Conservation (phyloP, 2,888 invertebrate species). For the Sclerodermus sp. region DNA sequence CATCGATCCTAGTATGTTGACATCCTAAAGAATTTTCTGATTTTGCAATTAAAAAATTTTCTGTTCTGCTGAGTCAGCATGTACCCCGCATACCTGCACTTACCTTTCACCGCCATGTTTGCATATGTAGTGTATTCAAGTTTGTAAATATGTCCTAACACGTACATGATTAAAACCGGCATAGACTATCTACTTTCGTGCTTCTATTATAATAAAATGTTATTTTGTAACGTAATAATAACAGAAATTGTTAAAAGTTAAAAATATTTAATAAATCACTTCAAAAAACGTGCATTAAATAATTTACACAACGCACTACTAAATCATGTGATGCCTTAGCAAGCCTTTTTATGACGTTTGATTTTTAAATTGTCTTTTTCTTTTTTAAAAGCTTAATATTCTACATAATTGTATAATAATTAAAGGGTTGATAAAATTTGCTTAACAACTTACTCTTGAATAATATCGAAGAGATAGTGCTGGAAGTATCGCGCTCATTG, state of each 20-base stretch:
- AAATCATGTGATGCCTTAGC: not conserved
- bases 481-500: constrained; percentile 19
- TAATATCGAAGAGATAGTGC: constrained; percentile 27
- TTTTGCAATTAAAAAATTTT: not conserved
- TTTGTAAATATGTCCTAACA: no score
- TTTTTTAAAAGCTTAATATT: no score
- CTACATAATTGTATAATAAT: no score
- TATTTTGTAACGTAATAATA: not conserved
- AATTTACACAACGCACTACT: no score
- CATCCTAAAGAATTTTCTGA: no score
- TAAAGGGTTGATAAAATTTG: no score
- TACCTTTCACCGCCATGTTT: no score
- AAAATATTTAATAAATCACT: not conserved
- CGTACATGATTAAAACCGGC: not conserved
- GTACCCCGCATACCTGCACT: not conserved
- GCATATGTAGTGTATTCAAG: no score
- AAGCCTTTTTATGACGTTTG: not conserved
- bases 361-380: not conserved
- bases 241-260: not conserved
- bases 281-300: not conserved
- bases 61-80: not conserved
- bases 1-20: no score
- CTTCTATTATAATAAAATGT: not conserved
- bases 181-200: not conserved
- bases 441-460: constrained; percentile 17